A percentile compares a stretch with the other conserved stretches of the same genome.
Evolutionary conservation across 2,888 invertebrate species (phyloP).

Genomic region (Phyto melanocephala): DNA sequence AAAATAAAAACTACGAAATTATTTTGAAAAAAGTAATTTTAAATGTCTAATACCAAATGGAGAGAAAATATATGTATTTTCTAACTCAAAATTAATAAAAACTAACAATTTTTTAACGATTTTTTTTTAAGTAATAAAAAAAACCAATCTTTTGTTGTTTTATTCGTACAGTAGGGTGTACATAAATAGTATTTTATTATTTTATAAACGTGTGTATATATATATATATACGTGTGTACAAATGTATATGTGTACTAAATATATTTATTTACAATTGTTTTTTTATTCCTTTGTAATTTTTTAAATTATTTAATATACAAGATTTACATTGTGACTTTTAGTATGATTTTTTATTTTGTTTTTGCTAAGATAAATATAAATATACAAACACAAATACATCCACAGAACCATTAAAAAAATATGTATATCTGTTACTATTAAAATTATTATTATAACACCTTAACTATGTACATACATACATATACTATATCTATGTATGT

Average conservation of each 20-base stretch:
- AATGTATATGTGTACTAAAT: not conserved
- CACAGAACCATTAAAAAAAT: conserved; percentile 22
- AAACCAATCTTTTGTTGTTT: not conserved
- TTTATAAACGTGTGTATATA: not conserved
- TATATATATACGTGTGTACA: not conserved
- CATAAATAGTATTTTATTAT: conserved; percentile 59
- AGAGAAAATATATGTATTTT: not conserved
- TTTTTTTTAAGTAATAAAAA: conserved; percentile 12
- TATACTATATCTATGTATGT: not conserved
- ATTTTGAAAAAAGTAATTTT: not conserved
- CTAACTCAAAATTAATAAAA: conserved; percentile 33
- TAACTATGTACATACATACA: conserved; percentile 7
- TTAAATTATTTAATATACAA: conserved; percentile 10
- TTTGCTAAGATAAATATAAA: not conserved
- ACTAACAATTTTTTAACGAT: conserved; percentile 13
- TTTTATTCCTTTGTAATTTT: conserved; percentile 8
- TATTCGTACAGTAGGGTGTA: conserved; percentile 60
- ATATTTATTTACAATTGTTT: conserved; percentile 49
- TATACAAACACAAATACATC: conserved; percentile 4
- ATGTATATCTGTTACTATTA: not conserved
- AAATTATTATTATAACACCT: conserved; percentile 22
- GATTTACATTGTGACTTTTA: conserved; percentile 44
- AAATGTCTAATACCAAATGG: not conserved
- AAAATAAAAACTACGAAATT: conserved; percentile 33
- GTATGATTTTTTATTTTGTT: conserved; percentile 12